Conservation (phyloP, 2,888 invertebrate genomes). For the Agrochola macilenta region DNA sequence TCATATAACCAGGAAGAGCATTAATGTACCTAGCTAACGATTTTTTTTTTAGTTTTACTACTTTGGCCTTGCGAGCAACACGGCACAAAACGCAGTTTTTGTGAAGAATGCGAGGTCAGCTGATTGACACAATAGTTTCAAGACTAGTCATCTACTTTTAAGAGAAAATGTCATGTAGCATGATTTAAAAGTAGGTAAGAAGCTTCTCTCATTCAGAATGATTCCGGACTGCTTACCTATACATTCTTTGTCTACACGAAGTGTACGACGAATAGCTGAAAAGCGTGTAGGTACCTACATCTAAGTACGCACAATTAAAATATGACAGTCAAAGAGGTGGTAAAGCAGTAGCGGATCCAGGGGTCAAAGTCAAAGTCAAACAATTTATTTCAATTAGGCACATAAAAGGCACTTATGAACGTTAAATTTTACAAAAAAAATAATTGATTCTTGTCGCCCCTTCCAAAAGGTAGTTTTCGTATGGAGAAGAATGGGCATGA, state of each 20-base stretch:
- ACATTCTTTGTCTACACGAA: not conserved
- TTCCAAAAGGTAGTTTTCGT: too few relatives aligned
- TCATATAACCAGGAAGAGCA: conserved; percentile 38
- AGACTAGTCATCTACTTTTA: conserved; percentile 1
- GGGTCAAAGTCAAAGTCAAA: too few relatives aligned
- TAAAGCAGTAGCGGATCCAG: too few relatives aligned
- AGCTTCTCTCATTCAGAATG: not conserved
- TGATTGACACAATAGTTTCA: conserved; percentile 32
- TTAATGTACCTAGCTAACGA: not conserved
- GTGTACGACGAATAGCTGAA: not conserved
- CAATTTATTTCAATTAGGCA: too few relatives aligned
- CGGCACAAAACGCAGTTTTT: conserved; percentile 7
- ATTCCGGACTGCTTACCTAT: not conserved
- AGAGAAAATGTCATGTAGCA: not conserved
- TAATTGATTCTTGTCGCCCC: too few relatives aligned
- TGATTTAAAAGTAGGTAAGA: not conserved
- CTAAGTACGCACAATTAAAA: too few relatives aligned
- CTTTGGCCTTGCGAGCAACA: conserved; percentile 43
- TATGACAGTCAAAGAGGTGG: too few relatives aligned
- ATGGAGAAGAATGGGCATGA: too few relatives aligned
- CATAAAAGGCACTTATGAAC: too few relatives aligned
- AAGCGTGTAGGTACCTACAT: too few relatives aligned
- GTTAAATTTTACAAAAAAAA: too few relatives aligned
- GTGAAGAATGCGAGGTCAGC: conserved; percentile 48
- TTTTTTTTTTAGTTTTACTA: conserved; percentile 46